phyloP scores from a whole-genome alignment of 2,888 invertebrate genomes.

The Odiellus spinosus region DNA sequence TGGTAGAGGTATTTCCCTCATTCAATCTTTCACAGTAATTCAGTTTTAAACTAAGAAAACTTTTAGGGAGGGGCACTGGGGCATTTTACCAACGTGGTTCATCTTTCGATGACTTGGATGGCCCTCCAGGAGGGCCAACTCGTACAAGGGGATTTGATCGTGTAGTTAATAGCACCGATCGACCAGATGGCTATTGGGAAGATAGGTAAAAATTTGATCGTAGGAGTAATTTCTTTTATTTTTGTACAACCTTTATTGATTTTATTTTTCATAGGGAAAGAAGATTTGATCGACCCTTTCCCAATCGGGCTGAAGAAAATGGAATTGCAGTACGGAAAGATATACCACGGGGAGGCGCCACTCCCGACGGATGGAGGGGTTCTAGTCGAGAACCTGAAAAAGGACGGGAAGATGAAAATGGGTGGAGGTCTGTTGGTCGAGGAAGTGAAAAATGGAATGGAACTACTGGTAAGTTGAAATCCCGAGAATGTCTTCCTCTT shows the following conservation, averaged over 20 bases:
- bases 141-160: constrained; percentile 19
- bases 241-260: background rate
- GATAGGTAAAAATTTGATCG: constrained; percentile 27
- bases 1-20: constrained; percentile 28
- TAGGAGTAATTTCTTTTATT: no score
- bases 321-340: constrained; percentile 16
- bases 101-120: constrained; percentile 26
- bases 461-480: constrained; percentile 27
- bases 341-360: constrained; percentile 21
- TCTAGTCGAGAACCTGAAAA: constrained; percentile 25
- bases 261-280: background rate
- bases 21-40: constrained; percentile 6
- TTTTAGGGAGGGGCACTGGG: constrained; percentile 26
- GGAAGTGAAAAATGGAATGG: constrained; percentile 37
- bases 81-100: constrained; percentile 26
- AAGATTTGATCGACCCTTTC: no score
- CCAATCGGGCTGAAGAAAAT: constrained; percentile 8
- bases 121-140: constrained; percentile 15
- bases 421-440: constrained; percentile 34
- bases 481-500: constrained; percentile 1
- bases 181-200: constrained; percentile 28
- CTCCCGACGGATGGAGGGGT: constrained; percentile 16
- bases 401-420: constrained; percentile 33
- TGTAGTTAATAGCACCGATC: constrained; percentile 19
- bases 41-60: no score